Evolutionary conservation across 2,113 vertebrate species (phyloP).

Genomic region (Callorhinus ursinus): DNA sequence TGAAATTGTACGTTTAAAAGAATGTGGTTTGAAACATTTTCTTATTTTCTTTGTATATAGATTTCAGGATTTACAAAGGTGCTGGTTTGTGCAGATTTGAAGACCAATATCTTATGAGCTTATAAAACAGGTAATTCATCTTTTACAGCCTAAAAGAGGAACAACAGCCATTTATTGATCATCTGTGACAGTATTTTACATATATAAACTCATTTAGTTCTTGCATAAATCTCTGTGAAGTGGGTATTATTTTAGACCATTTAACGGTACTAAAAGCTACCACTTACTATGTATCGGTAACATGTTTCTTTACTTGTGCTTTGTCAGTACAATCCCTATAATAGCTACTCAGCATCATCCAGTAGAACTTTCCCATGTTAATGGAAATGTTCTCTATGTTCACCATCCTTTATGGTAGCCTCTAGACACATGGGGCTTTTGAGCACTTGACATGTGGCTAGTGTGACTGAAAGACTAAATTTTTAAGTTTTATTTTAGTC

Average conservation of each 20-base stretch:
- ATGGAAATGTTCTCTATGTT: background rate
- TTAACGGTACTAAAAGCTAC: background rate
- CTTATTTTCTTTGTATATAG: conserved; percentile 45
- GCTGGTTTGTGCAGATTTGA: conserved; percentile 35
- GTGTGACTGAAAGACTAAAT: background rate
- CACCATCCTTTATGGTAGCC: background rate
- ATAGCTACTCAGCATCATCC: background rate
- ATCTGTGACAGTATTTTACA: background rate
- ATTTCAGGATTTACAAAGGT: conserved; percentile 36
- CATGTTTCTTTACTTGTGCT: background rate
- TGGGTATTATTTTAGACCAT: background rate
- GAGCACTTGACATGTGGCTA: background rate
- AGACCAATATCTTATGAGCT: conserved; percentile 50
- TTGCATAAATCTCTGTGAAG: conserved; percentile 35
- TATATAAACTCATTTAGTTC: conserved; percentile 38
- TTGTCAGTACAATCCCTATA: background rate
- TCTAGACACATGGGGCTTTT: background rate
- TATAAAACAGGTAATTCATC: conserved; percentile 55
- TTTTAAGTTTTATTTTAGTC: conserved; percentile 50
- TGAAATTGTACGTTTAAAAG: conserved; percentile 48
- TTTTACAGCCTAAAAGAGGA: conserved; percentile 53
- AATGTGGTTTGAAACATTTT: background rate
- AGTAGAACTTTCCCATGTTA: background rate
- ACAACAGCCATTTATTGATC: background rate
- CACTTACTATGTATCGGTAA: background rate